These are phyloP conservation scores for human (Homo sapiens) DNA, from an alignment of 2,113 vertebrate species.

Conservation along the genomic window GRCh38 chr11:16412501-16413000, in stretches of 20 bases:
- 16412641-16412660: background rate
- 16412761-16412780: background rate
- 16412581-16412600: background rate
- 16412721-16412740: background rate
- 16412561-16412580: background rate
- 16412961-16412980: background rate
- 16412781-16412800: background rate
- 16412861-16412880: background rate
- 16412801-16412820: background rate
- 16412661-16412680: background rate
- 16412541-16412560: background rate
- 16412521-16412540: background rate
- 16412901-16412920: background rate
- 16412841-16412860: background rate
- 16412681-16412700: background rate
- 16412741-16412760: background rate
- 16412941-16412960: background rate
- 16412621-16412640: background rate
- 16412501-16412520: background rate
- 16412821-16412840: background rate
- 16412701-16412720: background rate
- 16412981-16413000: background rate
- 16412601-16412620: background rate
- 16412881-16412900: background rate
- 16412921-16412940: background rate